phyloP scores from a whole-genome alignment of 2,888 invertebrate species.

The Rotaria macrura region DNA sequence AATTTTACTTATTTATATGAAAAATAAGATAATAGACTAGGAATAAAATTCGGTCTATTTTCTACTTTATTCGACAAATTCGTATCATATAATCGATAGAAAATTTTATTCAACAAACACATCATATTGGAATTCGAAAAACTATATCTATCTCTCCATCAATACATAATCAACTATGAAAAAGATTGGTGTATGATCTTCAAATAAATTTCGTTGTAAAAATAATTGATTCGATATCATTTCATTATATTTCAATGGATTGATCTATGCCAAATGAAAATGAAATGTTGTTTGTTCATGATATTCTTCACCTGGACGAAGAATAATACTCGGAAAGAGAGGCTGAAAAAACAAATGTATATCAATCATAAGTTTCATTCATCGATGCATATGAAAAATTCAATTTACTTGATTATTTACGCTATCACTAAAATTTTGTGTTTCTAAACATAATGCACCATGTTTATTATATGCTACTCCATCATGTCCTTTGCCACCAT shows the following conservation, averaged over 20 bases:
- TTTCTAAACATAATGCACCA: constrained; percentile 26
- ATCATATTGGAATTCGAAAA: too few relatives aligned
- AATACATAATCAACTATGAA: background rate
- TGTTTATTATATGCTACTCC: constrained; percentile 8
- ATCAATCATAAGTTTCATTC: too few relatives aligned
- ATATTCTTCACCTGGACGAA: background rate
- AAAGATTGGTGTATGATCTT: background rate
- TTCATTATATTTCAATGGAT: background rate
- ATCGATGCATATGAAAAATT: too few relatives aligned
- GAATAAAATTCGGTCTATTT: too few relatives aligned
- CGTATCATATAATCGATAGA: too few relatives aligned
- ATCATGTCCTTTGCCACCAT: background rate
- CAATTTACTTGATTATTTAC: background rate
- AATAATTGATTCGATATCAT: background rate
- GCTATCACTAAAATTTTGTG: constrained; percentile 27
- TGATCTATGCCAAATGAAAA: background rate
- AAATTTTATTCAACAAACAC: too few relatives aligned
- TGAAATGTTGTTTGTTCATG: background rate
- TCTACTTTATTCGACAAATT: too few relatives aligned
- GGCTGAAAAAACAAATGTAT: background rate
- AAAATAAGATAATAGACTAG: too few relatives aligned
- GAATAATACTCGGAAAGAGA: background rate
- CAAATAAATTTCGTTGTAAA: too few relatives aligned
- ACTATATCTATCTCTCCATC: background rate
- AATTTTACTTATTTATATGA: too few relatives aligned